A percentile compares a stretch with the other conserved stretches of the same genome.
phyloP scores from a whole-genome alignment of 2,113 vertebrate genomes.

The Octodon degus region DNA sequence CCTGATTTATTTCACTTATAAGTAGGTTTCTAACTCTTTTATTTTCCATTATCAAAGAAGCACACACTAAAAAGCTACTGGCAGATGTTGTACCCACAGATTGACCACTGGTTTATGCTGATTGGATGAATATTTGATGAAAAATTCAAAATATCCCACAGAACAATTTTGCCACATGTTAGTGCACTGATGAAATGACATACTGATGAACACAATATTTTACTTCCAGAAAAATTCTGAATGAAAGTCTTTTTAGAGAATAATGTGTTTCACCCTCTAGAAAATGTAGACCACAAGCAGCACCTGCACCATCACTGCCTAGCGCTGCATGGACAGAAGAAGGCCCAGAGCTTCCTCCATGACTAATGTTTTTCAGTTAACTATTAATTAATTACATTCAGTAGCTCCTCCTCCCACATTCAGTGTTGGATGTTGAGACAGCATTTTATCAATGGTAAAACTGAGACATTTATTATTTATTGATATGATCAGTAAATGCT shows the following conservation, averaged over 20 bases:
- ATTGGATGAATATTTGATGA: not conserved
- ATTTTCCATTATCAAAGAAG: not conserved
- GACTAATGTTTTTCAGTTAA: slow-evolving; percentile 55
- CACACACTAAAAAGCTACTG: not conserved
- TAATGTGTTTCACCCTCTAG: not conserved
- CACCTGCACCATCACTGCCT: not conserved
- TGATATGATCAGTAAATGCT: slow-evolving; percentile 53
- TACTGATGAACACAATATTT: slow-evolving; percentile 55
- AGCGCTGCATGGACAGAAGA: not conserved
- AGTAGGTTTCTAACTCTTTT: too few species aligned
- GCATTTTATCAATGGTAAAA: slow-evolving; percentile 54
- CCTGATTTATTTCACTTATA: too few species aligned
- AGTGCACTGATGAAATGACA: slow-evolving; percentile 41
- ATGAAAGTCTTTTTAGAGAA: not conserved
- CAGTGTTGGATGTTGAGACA: not conserved
- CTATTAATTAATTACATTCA: slow-evolving; percentile 68
- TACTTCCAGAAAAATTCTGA: slow-evolving; percentile 4
- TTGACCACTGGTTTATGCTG: not conserved
- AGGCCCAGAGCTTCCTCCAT: not conserved
- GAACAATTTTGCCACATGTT: slow-evolving; percentile 54
- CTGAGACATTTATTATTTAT: slow-evolving; percentile 37
- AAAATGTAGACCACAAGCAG: not conserved
- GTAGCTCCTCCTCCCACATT: not conserved
- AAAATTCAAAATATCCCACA: slow-evolving; percentile 59
- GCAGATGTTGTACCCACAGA: not conserved